A percentile compares a stretch with the other conserved stretches of the same genome.
phyloP scores from a whole-genome alignment of 92 coral and sea anemone genomes.

The Epizoanthus ramosus region DNA sequence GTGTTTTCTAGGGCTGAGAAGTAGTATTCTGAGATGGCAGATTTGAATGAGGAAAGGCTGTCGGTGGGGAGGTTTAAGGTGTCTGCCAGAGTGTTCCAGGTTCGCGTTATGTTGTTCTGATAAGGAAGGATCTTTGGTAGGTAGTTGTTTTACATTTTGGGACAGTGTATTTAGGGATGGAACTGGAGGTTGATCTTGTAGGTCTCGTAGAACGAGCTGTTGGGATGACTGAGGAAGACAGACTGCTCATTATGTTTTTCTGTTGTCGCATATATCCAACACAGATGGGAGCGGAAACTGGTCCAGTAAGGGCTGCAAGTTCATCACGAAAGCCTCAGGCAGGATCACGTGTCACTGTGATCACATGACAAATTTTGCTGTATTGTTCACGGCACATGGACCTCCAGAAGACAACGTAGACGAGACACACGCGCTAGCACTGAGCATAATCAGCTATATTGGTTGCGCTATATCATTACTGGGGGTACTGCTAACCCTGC shows the following conservation, averaged over 20 bases:
- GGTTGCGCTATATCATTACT: constrained; percentile 88
- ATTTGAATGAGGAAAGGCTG: too few species aligned
- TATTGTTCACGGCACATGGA: constrained; percentile 30
- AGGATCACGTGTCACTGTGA: constrained; percentile 55
- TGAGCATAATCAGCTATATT: constrained; percentile 77
- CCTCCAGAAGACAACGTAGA: constrained; percentile 25
- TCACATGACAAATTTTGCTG: constrained; percentile 59
- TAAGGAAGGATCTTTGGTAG: too few species aligned
- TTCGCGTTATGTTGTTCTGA: too few species aligned
- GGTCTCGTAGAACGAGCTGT: too few species aligned
- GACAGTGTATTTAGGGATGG: too few species aligned
- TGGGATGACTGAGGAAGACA: too few species aligned
- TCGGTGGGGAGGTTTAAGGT: too few species aligned
- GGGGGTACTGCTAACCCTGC: constrained; percentile 75
- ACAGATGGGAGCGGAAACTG: constrained; percentile 36
- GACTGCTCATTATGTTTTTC: background rate
- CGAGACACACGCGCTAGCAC: constrained; percentile 50
- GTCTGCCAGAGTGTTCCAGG: too few species aligned
- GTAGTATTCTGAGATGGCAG: too few species aligned
- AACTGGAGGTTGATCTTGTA: too few species aligned
- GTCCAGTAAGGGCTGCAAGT: constrained; percentile 47
- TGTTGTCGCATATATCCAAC: background rate
- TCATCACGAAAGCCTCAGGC: constrained; percentile 16
- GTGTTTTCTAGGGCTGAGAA: too few species aligned
- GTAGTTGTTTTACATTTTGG: too few species aligned